A percentile compares a stretch with the other conserved stretches of the same genome.
Conservation (phyloP, 2,797 vertebrate genomes). For the Chrosomus eos region DNA sequence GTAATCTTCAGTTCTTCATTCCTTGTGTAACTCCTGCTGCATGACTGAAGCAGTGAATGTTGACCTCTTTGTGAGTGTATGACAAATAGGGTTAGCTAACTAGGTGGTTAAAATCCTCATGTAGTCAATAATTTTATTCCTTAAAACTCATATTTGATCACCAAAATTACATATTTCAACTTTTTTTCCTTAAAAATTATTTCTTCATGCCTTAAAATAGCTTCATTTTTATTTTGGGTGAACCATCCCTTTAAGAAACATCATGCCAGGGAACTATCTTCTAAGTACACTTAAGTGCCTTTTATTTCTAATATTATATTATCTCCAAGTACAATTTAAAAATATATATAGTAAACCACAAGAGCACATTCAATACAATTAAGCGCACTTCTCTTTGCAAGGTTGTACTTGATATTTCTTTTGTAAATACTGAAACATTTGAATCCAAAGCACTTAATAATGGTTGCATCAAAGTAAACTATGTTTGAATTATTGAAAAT, state of each 20-base stretch:
- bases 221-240: too few relatives aligned
- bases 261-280: too few relatives aligned
- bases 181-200: too few relatives aligned
- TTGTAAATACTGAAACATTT: not conserved
- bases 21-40: not conserved
- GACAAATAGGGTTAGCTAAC: not conserved
- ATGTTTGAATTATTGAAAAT: not conserved
- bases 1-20: not conserved
- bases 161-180: too few relatives aligned
- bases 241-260: too few relatives aligned
- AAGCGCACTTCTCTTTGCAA: not conserved
- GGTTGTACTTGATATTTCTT: not conserved
- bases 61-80: not conserved
- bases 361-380: not conserved
- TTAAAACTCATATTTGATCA: too few relatives aligned
- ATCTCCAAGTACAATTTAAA: not conserved
- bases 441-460: not conserved
- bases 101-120: too few relatives aligned
- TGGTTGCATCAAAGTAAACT: not conserved
- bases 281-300: too few relatives aligned
- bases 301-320: not conserved
- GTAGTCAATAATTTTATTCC: too few relatives aligned
- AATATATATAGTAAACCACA: not conserved
- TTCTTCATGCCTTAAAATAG: too few relatives aligned
- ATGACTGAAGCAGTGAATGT: not conserved